Percentiles rank a stretch among this genome's conserved stretches.
Conservation (phyloP, 2,797 vertebrate genomes). For the Limosa lapponica region DNA sequence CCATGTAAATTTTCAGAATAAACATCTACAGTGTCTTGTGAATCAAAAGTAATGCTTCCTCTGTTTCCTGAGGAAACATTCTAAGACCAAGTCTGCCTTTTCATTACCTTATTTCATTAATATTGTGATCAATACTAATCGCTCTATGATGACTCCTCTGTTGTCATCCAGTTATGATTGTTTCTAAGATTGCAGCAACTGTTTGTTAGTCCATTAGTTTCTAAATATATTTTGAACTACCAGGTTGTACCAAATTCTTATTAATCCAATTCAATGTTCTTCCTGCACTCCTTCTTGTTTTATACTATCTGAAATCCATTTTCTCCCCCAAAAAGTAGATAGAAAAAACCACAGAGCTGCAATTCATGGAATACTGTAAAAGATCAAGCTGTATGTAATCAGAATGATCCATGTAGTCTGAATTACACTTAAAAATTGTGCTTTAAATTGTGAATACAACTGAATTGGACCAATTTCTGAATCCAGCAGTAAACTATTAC, state of each 20-base stretch:
- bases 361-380: background rate
- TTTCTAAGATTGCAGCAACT: background rate
- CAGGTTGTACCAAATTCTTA: background rate
- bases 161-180: background rate
- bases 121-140: background rate
- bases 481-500: background rate
- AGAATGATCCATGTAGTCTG: background rate
- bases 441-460: background rate
- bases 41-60: background rate
- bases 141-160: background rate
- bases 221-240: background rate
- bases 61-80: background rate
- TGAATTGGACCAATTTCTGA: background rate
- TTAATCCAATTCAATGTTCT: background rate
- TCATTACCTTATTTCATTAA: background rate
- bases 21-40: fast-evolving
- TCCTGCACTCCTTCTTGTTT: background rate
- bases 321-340: background rate
- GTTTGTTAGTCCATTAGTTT: background rate
- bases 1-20: background rate
- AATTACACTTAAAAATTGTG: background rate
- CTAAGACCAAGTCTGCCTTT: background rate
- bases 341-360: background rate
- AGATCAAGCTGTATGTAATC: background rate
- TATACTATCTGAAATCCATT: background rate